phyloP scores from a whole-genome alignment of 2,113 vertebrate genomes.

The Neodon shergylaensis region DNA sequence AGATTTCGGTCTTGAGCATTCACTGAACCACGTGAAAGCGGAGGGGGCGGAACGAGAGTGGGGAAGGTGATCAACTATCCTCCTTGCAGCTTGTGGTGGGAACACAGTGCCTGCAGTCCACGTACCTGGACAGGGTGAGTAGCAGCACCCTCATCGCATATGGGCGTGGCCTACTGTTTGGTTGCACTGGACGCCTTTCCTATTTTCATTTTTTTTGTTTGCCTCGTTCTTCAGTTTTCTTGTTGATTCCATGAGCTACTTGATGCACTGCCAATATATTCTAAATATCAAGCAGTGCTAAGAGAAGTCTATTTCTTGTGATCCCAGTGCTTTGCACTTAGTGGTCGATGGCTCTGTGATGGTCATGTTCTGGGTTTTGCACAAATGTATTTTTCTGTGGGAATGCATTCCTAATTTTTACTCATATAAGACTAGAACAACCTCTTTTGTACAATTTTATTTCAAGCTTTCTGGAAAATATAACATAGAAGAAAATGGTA shows the following conservation, averaged over 20 bases:
- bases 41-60: background rate
- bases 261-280: conserved; percentile 50
- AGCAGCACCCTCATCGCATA: background rate
- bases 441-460: conserved; percentile 35
- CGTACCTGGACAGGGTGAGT: background rate
- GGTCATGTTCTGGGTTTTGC: conserved; percentile 14
- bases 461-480: background rate
- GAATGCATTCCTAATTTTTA: background rate
- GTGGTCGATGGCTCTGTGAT: conserved; percentile 1
- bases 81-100: background rate
- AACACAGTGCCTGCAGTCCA: background rate
- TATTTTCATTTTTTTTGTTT: background rate
- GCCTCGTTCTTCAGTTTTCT: conserved; percentile 24
- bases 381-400: conserved; percentile 20
- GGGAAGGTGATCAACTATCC: background rate
- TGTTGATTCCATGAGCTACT: conserved; percentile 49
- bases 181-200: background rate
- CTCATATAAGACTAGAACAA: background rate
- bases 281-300: conserved; percentile 13
- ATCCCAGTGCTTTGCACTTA: conserved; percentile 45
- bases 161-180: background rate
- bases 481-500: background rate
- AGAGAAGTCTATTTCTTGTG: conserved; percentile 50
- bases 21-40: background rate
- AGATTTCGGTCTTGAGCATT: background rate